Percentiles rank a stretch among this genome's conserved stretches.
phyloP scores from a whole-genome alignment of 1,140 invertebrate genomes.

The Penaeus japonicus region DNA sequence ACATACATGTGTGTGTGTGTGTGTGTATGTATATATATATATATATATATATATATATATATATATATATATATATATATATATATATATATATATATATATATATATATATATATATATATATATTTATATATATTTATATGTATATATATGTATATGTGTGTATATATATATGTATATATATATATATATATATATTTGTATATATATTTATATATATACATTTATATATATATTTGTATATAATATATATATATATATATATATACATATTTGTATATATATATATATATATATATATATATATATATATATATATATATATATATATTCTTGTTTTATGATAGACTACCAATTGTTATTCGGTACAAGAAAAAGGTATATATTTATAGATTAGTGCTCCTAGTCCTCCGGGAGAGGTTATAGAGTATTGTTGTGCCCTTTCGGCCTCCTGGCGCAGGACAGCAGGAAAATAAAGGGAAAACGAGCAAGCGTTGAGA shows the following conservation, averaged over 20 bases:
- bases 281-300: background rate
- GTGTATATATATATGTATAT: background rate
- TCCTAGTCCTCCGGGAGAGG: too few species aligned
- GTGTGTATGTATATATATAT: background rate
- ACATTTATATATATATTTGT: background rate
- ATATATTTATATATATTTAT: background rate
- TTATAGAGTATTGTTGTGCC: too few species aligned
- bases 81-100: constrained; percentile 18
- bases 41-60: background rate
- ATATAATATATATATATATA: background rate
- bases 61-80: constrained; percentile 4
- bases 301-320: background rate
- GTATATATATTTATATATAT: background rate
- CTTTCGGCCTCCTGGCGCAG: too few species aligned
- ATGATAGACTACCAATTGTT: background rate
- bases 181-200: background rate
- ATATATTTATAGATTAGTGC: background rate
- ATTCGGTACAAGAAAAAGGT: too few species aligned
- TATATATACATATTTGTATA: background rate
- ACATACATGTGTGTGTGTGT: background rate
- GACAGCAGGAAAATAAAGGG: too few species aligned
- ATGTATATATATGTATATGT: background rate
- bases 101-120: background rate
- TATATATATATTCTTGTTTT: background rate
- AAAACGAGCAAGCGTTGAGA: too few species aligned